Base-by-base conservation (phyloP, 2,113 vertebrate species). In the Aegithalos caudatus region DNA sequence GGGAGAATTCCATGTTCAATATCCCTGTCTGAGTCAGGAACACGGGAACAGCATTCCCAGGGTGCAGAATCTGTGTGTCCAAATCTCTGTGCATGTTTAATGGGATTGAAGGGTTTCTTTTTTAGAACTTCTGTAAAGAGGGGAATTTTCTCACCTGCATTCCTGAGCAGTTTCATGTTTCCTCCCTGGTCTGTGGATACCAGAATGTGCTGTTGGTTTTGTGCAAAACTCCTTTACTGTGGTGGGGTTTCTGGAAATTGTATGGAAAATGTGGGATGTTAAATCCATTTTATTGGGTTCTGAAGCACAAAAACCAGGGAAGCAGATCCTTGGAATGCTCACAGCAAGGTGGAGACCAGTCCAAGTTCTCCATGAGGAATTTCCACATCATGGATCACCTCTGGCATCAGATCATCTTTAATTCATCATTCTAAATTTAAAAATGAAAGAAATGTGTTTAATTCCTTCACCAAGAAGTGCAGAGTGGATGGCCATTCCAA, bases 201-300 rank as follows among this genome's bases (percentile, higher is more conserved):
- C 44, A 35, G 40, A 21, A 23, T 3, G 51, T 58, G 4, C 2
- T 23, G 33, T 8, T 64, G 50, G 33, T 35, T 16, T 31, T 66
- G 65, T 71, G 79, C 81, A 69, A 15, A 44, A 0, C 23, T 14
- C 5, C 78, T 78, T 61, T 23, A 0, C 4, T 33, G 8, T 31
- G 42, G 4, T 35, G 61, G 67, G 76, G 24, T 25, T 40, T 23
- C 0, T 13, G 50, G 65, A 15, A 33, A 0, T 31, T n/a, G 2
- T 12, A 0, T 31, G 31, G n/a, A n/a, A n/a, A 4, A 7, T 35
- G 38, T 24, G 74, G 12, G 19, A 4, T 14, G 1, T 3, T 13
- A 1, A 16, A 29, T 53, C 27, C 56, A 4, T 57, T 61, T 58
- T 7, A 2, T 11, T 61, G 62, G 54, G 1, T 56, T 1, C 85